Evolutionary conservation across 2,113 vertebrate genomes (phyloP).

Genomic region (Bujurquina vittata): DNA sequence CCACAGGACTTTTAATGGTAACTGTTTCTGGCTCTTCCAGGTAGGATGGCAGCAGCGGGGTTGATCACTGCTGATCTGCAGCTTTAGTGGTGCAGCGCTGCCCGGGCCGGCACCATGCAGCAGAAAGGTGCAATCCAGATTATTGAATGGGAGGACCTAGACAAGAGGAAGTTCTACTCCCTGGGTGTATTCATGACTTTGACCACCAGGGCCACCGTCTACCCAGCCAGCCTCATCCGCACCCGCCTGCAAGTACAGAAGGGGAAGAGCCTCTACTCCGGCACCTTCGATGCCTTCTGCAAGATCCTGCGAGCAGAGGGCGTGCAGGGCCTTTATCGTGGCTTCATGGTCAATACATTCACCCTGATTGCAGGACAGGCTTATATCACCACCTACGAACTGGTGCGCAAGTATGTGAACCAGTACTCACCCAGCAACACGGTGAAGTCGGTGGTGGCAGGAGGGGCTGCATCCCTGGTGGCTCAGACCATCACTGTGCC

Average conservation of each 20-base stretch:
- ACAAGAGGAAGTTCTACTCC: constrained; percentile 97
- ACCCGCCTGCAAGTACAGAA: constrained; percentile 94
- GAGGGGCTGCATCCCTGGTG: constrained; percentile 91
- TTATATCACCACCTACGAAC: constrained; percentile 95
- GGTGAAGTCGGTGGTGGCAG: constrained; percentile 91
- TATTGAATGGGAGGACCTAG: constrained; percentile 98
- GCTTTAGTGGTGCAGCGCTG: constrained; percentile 41
- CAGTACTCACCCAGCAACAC: constrained; percentile 89
- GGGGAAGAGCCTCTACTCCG: constrained; percentile 90
- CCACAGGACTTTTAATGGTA: background rate
- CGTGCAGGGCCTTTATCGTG: constrained; percentile 87
- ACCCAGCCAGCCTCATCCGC: constrained; percentile 94
- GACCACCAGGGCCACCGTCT: constrained; percentile 92
- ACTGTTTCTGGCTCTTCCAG: constrained; percentile 20
- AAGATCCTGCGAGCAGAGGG: constrained; percentile 92
- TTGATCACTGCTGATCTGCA: background rate
- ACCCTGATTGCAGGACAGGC: constrained; percentile 93
- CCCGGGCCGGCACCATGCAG: constrained; percentile 70
- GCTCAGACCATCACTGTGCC: constrained; percentile 98
- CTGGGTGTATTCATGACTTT: constrained; percentile 94
- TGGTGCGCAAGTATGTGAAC: constrained; percentile 90
- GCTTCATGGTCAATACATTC: constrained; percentile 95
- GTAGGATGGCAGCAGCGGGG: constrained; percentile 23
- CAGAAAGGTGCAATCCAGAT: constrained; percentile 91
- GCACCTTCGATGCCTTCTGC: constrained; percentile 91